These are phyloP conservation scores for Panthera leo DNA, from an alignment of 2,113 vertebrate species.

Conservation along the genomic window DNA sequence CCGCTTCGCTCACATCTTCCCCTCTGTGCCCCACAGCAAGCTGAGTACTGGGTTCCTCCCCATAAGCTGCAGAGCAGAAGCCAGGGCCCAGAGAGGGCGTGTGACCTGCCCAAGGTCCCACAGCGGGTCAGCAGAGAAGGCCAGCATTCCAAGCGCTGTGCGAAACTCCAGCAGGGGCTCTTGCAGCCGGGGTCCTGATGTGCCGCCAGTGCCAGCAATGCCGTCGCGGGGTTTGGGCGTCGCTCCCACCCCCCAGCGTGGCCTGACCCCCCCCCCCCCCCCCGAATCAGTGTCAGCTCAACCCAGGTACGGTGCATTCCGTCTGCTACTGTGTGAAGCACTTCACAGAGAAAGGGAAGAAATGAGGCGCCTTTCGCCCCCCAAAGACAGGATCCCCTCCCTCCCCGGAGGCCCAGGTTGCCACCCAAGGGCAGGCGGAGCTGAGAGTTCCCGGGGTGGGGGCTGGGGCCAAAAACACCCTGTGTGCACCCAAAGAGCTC, in stretches of 20 bases:
- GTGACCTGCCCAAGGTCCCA: not conserved
- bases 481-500: no score
- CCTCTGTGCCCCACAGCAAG: not conserved
- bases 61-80: accelerated
- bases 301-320: accelerated
- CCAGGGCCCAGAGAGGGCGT: not conserved
- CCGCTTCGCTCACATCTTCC: accelerated
- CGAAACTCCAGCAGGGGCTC: accelerated
- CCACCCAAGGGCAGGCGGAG: accelerated
- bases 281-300: accelerated
- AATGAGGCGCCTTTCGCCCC: not conserved
- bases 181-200: no score
- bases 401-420: not conserved
- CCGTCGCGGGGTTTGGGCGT: accelerated
- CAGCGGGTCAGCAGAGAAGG: not conserved
- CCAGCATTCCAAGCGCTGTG: not conserved
- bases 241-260: accelerated
- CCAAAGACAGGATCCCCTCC: not conserved
- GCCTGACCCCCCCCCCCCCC: no score
- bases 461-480: accelerated
- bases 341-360: not conserved
- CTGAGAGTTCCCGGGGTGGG: not conserved
- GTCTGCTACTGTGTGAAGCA: accelerated
- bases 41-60: accelerated
- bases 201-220: accelerated